Evolutionary conservation across 2,888 invertebrate species (phyloP).

Genomic region (Zele albiditarsus): DNA sequence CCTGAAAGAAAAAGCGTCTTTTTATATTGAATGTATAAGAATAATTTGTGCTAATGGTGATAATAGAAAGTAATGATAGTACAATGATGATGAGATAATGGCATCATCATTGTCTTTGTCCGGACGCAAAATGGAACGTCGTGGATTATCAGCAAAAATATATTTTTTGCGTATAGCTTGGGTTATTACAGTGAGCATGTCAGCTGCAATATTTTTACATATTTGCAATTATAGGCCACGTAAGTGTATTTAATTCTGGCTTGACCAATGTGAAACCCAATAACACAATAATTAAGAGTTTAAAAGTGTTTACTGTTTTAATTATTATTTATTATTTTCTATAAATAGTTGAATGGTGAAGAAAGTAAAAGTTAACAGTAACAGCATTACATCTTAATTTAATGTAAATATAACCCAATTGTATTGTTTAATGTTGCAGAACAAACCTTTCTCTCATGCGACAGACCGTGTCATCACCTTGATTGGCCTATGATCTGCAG

Average conservation of each 20-base stretch:
- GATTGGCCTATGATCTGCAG: slow-evolving; percentile 88
- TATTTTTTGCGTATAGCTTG: slow-evolving; percentile 61
- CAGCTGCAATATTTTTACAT: slow-evolving; percentile 68
- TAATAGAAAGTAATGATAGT: neutral
- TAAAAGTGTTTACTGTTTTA: neutral
- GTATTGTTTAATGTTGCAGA: slow-evolving; percentile 75
- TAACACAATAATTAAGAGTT: neutral
- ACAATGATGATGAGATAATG: neutral
- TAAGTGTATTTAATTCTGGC: slow-evolving; percentile 57
- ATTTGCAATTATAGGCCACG: slow-evolving; percentile 67
- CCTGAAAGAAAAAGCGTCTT: neutral
- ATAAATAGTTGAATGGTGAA: neutral
- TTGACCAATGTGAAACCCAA: neutral
- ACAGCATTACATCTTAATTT: neutral
- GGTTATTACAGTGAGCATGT: slow-evolving; percentile 63
- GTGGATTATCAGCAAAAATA: slow-evolving; percentile 27
- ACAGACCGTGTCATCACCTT: slow-evolving; percentile 83
- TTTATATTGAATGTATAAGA: neutral
- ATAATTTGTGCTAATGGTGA: neutral
- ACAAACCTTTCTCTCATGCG: slow-evolving; percentile 82
- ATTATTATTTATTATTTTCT: neutral
- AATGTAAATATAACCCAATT: neutral
- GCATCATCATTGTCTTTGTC: neutral
- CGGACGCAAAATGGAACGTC: neutral
- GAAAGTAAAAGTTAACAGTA: slow-evolving; percentile 13